Percentiles rank a stretch among this genome's conserved stretches.
Conservation (phyloP, 2,888 invertebrate species). For the Zaprionus obscuricornis region DNA sequence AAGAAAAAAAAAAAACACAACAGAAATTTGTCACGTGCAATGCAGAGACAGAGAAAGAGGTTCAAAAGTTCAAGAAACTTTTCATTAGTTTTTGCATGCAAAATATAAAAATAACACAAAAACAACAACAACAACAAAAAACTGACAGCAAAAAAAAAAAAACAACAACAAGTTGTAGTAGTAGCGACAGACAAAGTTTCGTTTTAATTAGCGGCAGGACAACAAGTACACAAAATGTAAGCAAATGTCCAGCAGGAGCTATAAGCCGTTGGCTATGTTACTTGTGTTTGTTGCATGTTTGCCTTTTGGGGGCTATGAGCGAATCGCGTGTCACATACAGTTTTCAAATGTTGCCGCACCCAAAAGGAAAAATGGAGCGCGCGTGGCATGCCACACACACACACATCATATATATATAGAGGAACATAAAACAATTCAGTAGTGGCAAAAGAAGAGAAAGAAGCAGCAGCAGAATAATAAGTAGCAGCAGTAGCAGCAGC, state of each 20-base stretch:
- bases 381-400: constrained; percentile 59
- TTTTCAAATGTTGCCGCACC: constrained; percentile 51
- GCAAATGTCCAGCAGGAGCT: constrained; percentile 21
- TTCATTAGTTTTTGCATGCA: constrained; percentile 51
- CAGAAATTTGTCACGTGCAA: constrained; percentile 40
- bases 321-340: constrained; percentile 58
- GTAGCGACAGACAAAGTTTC: no score
- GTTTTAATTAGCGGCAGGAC: no score
- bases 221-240: not conserved
- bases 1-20: not conserved
- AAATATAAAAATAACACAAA: constrained; percentile 38
- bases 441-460: not conserved
- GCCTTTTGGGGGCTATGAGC: no score
- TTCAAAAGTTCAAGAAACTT: constrained; percentile 56
- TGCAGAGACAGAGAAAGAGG: constrained; percentile 16
- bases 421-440: no score
- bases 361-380: constrained; percentile 57
- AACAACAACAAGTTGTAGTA: constrained; percentile 1
- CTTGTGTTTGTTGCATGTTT: no score
- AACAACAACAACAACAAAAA: no score
- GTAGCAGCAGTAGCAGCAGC: no score
- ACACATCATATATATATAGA: no score
- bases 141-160: not conserved
- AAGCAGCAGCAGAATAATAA: constrained; percentile 25
- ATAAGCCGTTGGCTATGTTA: no score